Conservation (phyloP, 30 jellyfish, hydroid and myxozoan genomes). For the Cassiopea andromeda region DNA sequence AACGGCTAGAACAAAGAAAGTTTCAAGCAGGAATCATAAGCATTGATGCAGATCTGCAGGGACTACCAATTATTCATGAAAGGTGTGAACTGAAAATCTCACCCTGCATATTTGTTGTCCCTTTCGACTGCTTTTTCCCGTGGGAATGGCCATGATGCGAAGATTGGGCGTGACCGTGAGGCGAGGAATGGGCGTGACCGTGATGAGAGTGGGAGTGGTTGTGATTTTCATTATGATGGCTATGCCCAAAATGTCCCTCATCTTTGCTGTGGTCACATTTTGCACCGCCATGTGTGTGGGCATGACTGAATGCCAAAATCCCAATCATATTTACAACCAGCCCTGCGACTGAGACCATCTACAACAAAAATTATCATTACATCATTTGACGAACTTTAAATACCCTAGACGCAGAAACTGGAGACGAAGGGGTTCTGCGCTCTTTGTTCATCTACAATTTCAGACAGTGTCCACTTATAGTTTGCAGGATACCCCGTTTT, state of each 20-base stretch:
- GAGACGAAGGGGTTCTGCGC: too few species aligned
- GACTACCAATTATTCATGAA: background rate
- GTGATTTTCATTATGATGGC: constrained; percentile 35
- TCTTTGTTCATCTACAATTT: too few species aligned
- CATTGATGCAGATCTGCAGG: background rate
- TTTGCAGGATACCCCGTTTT: too few species aligned
- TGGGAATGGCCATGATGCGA: constrained; percentile 36
- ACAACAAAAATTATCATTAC: background rate
- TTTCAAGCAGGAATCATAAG: too few species aligned
- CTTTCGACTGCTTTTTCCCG: constrained; percentile 46
- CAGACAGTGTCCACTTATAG: too few species aligned
- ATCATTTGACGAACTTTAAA: background rate
- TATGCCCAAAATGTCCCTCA: constrained; percentile 48
- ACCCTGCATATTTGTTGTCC: constrained; percentile 96
- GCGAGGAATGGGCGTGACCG: constrained; percentile 33
- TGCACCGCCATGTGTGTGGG: constrained; percentile 83
- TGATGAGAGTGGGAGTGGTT: constrained; percentile 68
- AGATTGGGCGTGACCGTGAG: constrained; percentile 33
- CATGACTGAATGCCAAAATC: constrained; percentile 90
- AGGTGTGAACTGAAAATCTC: too few species aligned
- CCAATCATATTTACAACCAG: constrained; percentile 85
- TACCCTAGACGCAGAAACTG: too few species aligned
- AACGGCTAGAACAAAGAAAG: too few species aligned
- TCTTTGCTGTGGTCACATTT: constrained; percentile 65
- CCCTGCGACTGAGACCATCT: constrained; percentile 91